phyloP scores from a whole-genome alignment of 2,797 vertebrate genomes.

The Denticeps clupeoides region DNA sequence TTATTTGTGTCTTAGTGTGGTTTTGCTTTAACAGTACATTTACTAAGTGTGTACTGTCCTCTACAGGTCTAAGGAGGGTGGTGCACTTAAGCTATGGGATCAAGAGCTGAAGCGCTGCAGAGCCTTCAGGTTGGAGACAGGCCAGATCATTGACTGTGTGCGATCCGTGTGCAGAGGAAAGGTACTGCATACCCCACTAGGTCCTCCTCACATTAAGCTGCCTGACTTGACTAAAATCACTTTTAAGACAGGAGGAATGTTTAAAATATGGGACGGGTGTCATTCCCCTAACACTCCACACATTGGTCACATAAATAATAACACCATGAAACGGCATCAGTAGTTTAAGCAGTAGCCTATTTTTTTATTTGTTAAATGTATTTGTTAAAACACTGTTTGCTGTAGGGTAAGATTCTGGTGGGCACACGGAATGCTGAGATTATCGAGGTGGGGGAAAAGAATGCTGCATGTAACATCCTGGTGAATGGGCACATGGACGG shows the following conservation, averaged over 20 bases:
- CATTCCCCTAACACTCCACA: no score
- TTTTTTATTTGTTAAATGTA: no score
- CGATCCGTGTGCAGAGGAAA: conserved; percentile 89
- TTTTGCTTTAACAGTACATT: neutral
- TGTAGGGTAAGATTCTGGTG: conserved; percentile 89
- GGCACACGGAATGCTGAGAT: conserved; percentile 92
- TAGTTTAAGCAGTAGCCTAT: no score
- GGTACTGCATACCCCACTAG: no score
- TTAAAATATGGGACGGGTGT: no score
- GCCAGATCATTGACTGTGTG: conserved; percentile 82
- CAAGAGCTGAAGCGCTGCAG: conserved; percentile 92
- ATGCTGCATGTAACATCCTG: conserved; percentile 86
- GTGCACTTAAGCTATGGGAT: conserved; percentile 92
- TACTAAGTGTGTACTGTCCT: conserved; percentile 22
- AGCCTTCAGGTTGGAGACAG: conserved; percentile 86
- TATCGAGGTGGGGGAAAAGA: conserved; percentile 94
- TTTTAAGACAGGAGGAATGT: no score
- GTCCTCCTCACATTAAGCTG: no score
- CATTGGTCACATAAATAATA: no score
- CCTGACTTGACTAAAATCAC: no score
- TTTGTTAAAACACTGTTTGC: no score
- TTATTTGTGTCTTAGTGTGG: no score
- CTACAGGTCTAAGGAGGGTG: conserved; percentile 84
- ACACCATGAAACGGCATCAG: no score
- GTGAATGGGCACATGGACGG: conserved; percentile 92